Conservation (phyloP, 2,888 invertebrate genomes). For the Parelbella ahira region DNA sequence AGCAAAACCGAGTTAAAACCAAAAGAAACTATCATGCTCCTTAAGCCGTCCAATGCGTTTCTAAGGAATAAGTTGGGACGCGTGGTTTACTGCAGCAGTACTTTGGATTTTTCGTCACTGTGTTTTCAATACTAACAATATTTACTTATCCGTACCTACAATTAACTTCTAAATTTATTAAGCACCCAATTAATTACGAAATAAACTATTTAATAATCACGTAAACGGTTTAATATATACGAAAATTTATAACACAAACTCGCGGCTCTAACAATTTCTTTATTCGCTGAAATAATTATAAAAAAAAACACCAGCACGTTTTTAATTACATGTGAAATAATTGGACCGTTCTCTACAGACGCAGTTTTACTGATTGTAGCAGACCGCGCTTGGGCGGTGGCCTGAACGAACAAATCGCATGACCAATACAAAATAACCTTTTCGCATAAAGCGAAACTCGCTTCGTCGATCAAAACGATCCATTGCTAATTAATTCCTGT, state of each 20-base stretch:
- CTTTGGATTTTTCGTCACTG: too few relatives aligned
- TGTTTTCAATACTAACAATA: too few relatives aligned
- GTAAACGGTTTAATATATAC: neutral
- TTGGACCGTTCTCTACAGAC: slow-evolving; percentile 16
- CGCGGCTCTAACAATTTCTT: too few relatives aligned
- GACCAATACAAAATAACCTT: slow-evolving; percentile 26
- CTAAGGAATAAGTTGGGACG: too few relatives aligned
- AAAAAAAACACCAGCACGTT: slow-evolving; percentile 9
- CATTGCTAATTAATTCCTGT: slow-evolving; percentile 68
- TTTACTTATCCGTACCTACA: too few relatives aligned
- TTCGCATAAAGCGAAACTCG: slow-evolving; percentile 27
- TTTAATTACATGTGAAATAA: slow-evolving; percentile 23
- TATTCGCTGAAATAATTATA: slow-evolving; percentile 7
- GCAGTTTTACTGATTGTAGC: slow-evolving; percentile 2
- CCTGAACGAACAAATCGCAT: slow-evolving; percentile 17
- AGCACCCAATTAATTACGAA: slow-evolving; percentile 1
- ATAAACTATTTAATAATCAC: slow-evolving; percentile 13
- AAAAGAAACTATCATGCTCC: too few relatives aligned
- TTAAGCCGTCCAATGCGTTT: too few relatives aligned
- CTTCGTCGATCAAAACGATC: slow-evolving; percentile 55
- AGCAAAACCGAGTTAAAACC: too few relatives aligned
- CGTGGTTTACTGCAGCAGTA: too few relatives aligned
- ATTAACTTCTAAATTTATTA: too few relatives aligned
- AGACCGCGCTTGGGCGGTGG: too few relatives aligned
- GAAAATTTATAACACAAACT: slow-evolving; percentile 10